Conservation (phyloP, 2,888 invertebrate species). For the Eristalinus sepulchralis region DNA sequence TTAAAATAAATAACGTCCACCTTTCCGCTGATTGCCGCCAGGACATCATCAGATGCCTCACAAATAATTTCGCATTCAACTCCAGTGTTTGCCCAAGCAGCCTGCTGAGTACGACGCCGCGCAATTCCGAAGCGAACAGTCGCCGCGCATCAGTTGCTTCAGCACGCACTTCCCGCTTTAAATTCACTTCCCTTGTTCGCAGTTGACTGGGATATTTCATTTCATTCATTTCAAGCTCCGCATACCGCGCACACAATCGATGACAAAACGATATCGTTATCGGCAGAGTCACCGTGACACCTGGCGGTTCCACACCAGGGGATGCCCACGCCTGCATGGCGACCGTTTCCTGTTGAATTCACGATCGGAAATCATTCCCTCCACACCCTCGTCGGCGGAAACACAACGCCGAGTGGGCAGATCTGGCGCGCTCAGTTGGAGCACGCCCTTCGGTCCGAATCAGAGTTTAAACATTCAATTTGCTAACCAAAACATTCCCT, state of each 20-base stretch:
- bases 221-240: constrained; percentile 12
- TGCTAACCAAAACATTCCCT: constrained; percentile 49
- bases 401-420: background rate
- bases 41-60: background rate
- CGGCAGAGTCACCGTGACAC: constrained; percentile 57
- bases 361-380: constrained; percentile 30
- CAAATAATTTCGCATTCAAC: background rate
- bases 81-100: background rate
- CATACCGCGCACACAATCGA: constrained; percentile 17
- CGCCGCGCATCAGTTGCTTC: constrained; percentile 10
- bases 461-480: constrained; percentile 46
- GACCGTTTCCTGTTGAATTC: constrained; percentile 57
- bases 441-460: constrained; percentile 1
- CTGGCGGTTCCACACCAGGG: constrained; percentile 55
- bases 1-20: background rate
- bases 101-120: background rate
- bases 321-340: constrained; percentile 49
- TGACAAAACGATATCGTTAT: constrained; percentile 28
- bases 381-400: background rate
- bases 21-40: background rate
- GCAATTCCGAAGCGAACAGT: background rate
- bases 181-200: constrained; percentile 38
- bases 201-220: constrained; percentile 38
- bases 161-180: constrained; percentile 41
- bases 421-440: background rate